Evolutionary conservation across 2,888 invertebrate genomes (phyloP).

Genomic region (Congeria kusceri): DNA sequence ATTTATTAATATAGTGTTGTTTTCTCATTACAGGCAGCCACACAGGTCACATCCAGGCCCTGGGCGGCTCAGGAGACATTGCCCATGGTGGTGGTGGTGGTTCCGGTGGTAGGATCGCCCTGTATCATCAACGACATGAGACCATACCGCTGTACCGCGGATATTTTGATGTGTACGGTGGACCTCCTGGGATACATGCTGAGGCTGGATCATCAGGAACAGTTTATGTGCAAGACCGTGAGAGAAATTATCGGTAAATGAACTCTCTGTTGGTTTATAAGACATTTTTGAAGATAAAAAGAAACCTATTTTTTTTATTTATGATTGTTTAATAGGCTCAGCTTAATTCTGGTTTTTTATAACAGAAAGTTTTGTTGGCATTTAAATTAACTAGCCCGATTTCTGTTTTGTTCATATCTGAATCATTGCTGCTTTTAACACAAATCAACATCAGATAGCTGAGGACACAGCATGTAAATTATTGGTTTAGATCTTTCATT

Average conservation of each 20-base stretch:
- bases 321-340: background rate
- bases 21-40: conserved; percentile 69
- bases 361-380: too few relatives aligned
- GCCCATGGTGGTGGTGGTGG: conserved; percentile 68
- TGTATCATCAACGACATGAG: conserved; percentile 70
- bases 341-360: too few relatives aligned
- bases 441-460: too few relatives aligned
- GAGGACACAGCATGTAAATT: too few relatives aligned
- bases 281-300: too few relatives aligned
- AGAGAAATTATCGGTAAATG: conserved; percentile 54
- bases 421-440: too few relatives aligned
- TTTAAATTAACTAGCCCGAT: too few relatives aligned
- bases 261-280: too few relatives aligned
- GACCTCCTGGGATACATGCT: conserved; percentile 56
- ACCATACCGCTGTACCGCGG: conserved; percentile 73
- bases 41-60: conserved; percentile 73
- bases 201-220: conserved; percentile 79
- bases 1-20: background rate
- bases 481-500: too few relatives aligned
- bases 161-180: conserved; percentile 68
- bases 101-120: conserved; percentile 75
- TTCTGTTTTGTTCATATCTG: too few relatives aligned
- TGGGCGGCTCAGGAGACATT: conserved; percentile 70
- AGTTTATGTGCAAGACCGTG: conserved; percentile 61
- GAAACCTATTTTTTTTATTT: too few relatives aligned